Conservation (phyloP, 2,113 vertebrate species). For the Heptranchias perlo region DNA sequence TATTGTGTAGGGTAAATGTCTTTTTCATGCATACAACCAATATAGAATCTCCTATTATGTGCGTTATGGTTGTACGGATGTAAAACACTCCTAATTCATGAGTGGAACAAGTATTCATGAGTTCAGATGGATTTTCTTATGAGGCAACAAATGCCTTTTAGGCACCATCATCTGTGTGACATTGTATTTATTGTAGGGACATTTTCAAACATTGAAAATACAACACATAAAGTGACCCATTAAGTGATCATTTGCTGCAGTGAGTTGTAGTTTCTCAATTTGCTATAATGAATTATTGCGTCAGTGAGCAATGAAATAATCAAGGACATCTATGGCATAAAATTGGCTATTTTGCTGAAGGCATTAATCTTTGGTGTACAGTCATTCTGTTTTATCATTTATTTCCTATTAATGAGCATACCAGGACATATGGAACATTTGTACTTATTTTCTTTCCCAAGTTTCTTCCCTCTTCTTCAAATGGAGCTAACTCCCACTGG, state of each 20-base stretch:
- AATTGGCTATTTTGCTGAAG: background rate
- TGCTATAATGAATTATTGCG: constrained; percentile 18
- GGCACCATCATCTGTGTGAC: background rate
- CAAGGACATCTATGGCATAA: background rate
- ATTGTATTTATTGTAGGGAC: background rate
- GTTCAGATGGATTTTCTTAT: background rate
- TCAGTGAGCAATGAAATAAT: background rate
- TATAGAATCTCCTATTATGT: background rate
- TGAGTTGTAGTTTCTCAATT: constrained; percentile 13
- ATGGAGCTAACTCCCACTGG: background rate
- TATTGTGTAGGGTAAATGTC: background rate
- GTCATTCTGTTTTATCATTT: background rate
- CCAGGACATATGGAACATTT: background rate
- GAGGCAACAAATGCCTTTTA: background rate
- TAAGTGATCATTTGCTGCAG: background rate
- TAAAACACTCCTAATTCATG: background rate
- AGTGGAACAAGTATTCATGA: background rate
- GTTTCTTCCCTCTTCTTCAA: background rate
- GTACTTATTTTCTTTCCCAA: background rate
- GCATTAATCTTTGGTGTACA: background rate
- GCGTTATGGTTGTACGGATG: background rate
- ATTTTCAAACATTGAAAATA: background rate
- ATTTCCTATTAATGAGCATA: background rate
- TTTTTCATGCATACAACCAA: background rate
- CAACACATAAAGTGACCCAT: constrained; percentile 16